phyloP scores from a whole-genome alignment of 2,888 invertebrate genomes.

The Machimus atricapillus region DNA sequence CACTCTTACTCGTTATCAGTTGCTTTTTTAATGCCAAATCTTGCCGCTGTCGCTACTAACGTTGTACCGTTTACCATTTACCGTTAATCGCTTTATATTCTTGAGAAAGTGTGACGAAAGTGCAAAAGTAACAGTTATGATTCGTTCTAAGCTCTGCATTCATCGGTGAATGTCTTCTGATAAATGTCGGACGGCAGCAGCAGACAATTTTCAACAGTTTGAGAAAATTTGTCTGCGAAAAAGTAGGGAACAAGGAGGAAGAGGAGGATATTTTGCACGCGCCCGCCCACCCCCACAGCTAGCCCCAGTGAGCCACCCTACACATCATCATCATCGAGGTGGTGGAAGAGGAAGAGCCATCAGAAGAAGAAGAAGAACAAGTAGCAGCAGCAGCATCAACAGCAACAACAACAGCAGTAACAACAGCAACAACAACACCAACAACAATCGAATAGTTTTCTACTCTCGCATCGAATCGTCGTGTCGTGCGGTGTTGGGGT shows the following conservation, averaged over 20 bases:
- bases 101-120: background rate
- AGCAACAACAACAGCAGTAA: background rate
- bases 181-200: background rate
- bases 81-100: background rate
- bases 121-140: background rate
- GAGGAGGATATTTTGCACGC: background rate
- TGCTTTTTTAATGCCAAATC: background rate
- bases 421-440: background rate
- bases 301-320: background rate
- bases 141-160: background rate
- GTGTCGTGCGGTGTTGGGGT: background rate
- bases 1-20: constrained; percentile 2
- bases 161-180: background rate
- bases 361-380: background rate
- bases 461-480: constrained; percentile 17
- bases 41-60: background rate
- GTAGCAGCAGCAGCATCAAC: background rate
- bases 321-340: background rate
- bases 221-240: background rate
- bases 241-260: background rate
- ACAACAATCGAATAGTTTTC: constrained; percentile 18
- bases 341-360: background rate
- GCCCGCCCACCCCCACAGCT: background rate
- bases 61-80: background rate
- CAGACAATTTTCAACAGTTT: background rate